Evolutionary conservation across 2,113 vertebrate species (phyloP).

Genomic region (Tachysurus vachellii): DNA sequence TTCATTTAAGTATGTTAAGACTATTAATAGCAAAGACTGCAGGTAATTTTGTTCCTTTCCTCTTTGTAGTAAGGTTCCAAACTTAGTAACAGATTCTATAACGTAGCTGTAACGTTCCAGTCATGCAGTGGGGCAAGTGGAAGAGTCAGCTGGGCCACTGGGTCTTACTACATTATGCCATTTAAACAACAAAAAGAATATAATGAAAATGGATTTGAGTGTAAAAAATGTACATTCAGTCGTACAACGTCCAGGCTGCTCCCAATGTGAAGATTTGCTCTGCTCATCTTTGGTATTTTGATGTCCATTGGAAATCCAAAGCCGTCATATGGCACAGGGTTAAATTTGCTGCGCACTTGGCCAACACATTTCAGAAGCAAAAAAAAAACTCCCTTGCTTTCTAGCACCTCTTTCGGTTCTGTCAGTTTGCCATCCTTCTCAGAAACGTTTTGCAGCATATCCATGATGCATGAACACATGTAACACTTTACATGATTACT

Average conservation of each 20-base stretch:
- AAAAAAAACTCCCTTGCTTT: neutral
- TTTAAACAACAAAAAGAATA: neutral
- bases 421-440: neutral
- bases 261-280: neutral
- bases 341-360: neutral
- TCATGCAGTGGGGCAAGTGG: neutral
- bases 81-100: neutral
- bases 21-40: neutral
- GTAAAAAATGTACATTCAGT: neutral
- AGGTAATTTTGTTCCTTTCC: neutral
- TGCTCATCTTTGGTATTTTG: neutral
- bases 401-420: neutral
- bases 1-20: neutral
- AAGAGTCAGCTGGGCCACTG: neutral
- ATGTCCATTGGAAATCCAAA: too few relatives aligned
- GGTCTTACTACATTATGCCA: neutral
- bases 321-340: neutral
- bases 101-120: neutral
- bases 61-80: neutral
- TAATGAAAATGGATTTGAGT: neutral
- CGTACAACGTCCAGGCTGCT: neutral
- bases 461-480: neutral
- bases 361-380: neutral
- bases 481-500: neutral
- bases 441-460: neutral